Evolutionary conservation across 2,113 vertebrate genomes (phyloP).

Genomic region (Alouatta palliata): DNA sequence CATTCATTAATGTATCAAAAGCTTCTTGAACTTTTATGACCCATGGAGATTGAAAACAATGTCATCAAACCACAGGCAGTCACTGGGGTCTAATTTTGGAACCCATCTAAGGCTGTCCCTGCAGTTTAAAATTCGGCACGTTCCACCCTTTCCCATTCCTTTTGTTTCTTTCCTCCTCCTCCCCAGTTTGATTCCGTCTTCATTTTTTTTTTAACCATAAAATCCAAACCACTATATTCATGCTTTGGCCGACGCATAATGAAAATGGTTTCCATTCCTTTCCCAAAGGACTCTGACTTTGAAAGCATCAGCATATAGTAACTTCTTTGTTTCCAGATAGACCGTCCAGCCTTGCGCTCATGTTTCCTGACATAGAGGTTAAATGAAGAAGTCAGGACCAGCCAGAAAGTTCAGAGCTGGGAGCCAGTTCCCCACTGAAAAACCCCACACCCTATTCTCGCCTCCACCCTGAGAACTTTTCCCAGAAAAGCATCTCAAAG

Average conservation of each 20-base stretch:
- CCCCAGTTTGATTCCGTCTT: too few species aligned
- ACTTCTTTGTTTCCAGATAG: neutral
- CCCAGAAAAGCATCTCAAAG: neutral
- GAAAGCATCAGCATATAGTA: fast-evolving
- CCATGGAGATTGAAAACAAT: neutral
- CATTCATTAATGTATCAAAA: too few species aligned
- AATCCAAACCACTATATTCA: neutral
- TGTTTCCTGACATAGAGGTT: neutral
- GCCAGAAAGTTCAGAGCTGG: neutral
- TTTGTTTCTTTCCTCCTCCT: neutral
- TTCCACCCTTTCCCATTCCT: too few species aligned
- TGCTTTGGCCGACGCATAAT: neutral
- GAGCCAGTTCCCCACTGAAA: neutral
- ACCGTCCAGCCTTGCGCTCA: neutral
- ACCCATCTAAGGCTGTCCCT: fast-evolving
- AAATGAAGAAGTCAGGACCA: neutral
- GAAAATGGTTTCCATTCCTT: neutral
- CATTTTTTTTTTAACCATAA: neutral
- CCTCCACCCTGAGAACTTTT: neutral
- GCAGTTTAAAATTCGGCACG: neutral
- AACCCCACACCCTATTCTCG: fast-evolving
- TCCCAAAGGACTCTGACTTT: neutral
- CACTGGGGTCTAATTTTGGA: neutral
- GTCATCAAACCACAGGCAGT: neutral
- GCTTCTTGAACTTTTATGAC: neutral